Evolutionary conservation across 92 coral and sea anemone species (phyloP).

Genomic region (Siderastrea radians): DNA sequence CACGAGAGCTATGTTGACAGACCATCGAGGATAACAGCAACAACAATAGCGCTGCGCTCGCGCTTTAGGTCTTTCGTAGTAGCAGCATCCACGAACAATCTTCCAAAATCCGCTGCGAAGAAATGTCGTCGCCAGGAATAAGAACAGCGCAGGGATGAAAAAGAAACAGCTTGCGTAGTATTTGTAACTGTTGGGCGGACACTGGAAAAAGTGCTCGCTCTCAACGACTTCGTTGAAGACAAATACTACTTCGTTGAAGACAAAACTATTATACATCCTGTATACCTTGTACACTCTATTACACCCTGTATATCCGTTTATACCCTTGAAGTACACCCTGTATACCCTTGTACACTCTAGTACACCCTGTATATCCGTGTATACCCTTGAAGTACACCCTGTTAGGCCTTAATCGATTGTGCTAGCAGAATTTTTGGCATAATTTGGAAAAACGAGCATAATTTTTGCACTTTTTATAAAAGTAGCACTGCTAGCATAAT

Average conservation of each 20-base stretch:
- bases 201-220: slow-evolving; percentile 72
- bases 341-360: too few relatives aligned
- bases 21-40: slow-evolving; percentile 83
- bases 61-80: slow-evolving; percentile 54
- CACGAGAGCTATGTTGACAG: slow-evolving; percentile 66
- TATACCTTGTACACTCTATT: too few relatives aligned
- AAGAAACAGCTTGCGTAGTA: slow-evolving; percentile 77
- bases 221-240: slow-evolving; percentile 80
- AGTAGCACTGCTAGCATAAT: too few relatives aligned
- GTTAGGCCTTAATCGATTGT: too few relatives aligned
- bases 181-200: slow-evolving; percentile 66
- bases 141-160: slow-evolving; percentile 69
- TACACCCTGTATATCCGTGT: too few relatives aligned
- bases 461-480: too few relatives aligned
- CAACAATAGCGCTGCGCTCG: slow-evolving; percentile 61
- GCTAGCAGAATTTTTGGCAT: too few relatives aligned
- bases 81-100: slow-evolving; percentile 76
- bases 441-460: too few relatives aligned
- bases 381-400: too few relatives aligned
- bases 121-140: slow-evolving; percentile 67
- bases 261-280: slow-evolving; percentile 62
- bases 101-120: slow-evolving; percentile 77
- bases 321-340: too few relatives aligned
- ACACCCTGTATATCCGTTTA: too few relatives aligned
- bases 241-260: slow-evolving; percentile 78